phyloP scores from a whole-genome alignment of 2,888 invertebrate species.

The Venusia cambrica region DNA sequence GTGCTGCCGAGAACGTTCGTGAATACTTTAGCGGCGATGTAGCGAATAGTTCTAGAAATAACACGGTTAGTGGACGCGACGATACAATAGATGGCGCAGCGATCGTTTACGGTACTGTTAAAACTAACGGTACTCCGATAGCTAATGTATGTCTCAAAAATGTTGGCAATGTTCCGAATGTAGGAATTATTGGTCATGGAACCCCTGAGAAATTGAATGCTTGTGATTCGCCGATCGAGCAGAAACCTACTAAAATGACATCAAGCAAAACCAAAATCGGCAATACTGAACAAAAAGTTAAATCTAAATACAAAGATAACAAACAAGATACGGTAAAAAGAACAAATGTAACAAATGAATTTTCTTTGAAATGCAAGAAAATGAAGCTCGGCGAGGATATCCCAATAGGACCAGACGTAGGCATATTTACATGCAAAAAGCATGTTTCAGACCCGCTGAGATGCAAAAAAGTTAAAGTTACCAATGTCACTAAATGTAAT shows the following conservation, averaged over 20 bases:
- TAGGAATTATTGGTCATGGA: constrained; percentile 4
- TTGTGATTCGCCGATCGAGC: no score
- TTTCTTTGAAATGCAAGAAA: constrained; percentile 4
- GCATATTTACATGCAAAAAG: constrained; percentile 14
- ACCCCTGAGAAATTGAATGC: background rate
- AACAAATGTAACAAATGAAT: background rate
- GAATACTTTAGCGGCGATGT: no score
- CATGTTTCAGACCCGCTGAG: constrained; percentile 14
- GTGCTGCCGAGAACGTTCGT: no score
- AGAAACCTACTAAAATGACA: no score
- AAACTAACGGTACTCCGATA: background rate
- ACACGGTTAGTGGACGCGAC: no score
- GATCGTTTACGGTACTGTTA: background rate
- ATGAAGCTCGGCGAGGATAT: constrained; percentile 1
- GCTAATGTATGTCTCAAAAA: background rate
- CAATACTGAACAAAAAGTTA: constrained; percentile 10
- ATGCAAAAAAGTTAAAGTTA: constrained; percentile 10
- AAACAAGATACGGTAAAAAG: constrained; percentile 1
- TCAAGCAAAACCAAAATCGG: constrained; percentile 18
- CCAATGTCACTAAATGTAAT: no score
- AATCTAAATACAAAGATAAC: background rate
- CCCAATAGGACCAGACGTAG: background rate
- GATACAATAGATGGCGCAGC: constrained; percentile 1
- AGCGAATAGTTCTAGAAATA: no score
- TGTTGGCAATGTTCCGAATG: no score